Percentiles rank a stretch among this genome's conserved stretches.
These are phyloP conservation scores for Calonectris borealis DNA, from an alignment of 2,113 vertebrate species.

Conservation along the genomic window DNA sequence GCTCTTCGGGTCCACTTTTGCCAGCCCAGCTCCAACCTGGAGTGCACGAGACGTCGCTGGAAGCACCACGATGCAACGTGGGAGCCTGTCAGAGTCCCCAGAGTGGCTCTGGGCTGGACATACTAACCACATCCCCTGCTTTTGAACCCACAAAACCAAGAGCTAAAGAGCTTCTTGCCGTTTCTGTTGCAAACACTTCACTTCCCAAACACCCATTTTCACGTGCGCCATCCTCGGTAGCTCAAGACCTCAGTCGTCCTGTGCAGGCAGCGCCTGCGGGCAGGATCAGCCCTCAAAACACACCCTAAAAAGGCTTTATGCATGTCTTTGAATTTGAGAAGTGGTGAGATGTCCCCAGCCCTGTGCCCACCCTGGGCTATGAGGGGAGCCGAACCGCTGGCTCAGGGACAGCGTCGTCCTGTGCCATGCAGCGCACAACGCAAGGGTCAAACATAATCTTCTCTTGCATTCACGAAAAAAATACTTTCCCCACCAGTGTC, in stretches of 20 bases:
- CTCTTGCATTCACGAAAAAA: not conserved
- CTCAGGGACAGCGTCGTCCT: not conserved
- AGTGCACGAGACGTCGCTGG: accelerated
- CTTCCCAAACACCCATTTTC: not conserved
- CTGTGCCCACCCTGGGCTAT: not conserved
- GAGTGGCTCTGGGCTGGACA: not conserved
- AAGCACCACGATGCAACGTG: accelerated
- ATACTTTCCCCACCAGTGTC: not conserved
- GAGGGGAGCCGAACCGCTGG: not conserved
- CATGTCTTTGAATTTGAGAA: too few relatives aligned
- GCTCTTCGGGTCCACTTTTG: not conserved
- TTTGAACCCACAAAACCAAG: not conserved
- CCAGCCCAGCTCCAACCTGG: not conserved
- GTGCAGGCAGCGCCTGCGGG: accelerated
- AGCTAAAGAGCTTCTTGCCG: not conserved
- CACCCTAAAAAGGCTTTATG: not conserved
- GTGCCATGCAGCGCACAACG: not conserved
- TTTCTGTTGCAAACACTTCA: accelerated
- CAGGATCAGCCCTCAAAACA: not conserved
- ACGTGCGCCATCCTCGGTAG: not conserved
- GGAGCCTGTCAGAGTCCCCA: accelerated
- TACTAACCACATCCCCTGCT: not conserved
- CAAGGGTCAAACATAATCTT: not conserved
- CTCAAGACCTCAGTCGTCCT: not conserved
- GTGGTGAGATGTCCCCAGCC: accelerated